A percentile compares a stretch with the other conserved stretches of the same genome.
Conservation (phyloP, 2,113 vertebrate species). For the Electrona antarctica region DNA sequence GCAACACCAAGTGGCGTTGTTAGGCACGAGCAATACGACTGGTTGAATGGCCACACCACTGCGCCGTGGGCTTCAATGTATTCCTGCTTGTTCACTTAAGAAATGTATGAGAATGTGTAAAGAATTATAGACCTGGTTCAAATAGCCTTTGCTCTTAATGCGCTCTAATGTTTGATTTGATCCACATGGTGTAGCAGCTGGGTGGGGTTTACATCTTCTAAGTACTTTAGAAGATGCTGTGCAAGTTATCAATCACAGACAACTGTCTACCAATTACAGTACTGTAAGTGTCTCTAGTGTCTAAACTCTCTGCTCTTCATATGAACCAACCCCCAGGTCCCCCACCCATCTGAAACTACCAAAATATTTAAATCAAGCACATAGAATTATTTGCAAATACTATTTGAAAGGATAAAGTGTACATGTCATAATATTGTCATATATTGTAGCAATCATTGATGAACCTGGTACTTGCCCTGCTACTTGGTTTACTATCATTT, state of each 20-base stretch:
- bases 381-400: slow-evolving; percentile 29
- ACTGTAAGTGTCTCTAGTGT: too few relatives aligned
- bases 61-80: too few relatives aligned
- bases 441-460: slow-evolving; percentile 59
- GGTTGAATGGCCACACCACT: too few relatives aligned
- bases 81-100: background rate
- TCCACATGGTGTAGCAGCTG: slow-evolving; percentile 34
- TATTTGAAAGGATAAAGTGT: slow-evolving; percentile 13
- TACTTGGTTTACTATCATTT: background rate
- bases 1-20: too few relatives aligned
- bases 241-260: too few relatives aligned
- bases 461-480: background rate
- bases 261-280: too few relatives aligned
- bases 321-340: background rate
- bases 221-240: background rate
- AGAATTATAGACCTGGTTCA: background rate
- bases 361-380: slow-evolving; percentile 22
- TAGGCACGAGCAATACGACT: too few relatives aligned
- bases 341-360: slow-evolving; percentile 22
- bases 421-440: slow-evolving; percentile 31
- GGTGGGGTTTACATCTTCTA: slow-evolving; percentile 1
- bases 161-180: slow-evolving; percentile 3
- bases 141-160: slow-evolving; percentile 12
- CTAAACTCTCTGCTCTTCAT: background rate
- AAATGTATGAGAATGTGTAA: slow-evolving; percentile 9